Evolutionary conservation across 2,888 invertebrate species (phyloP).

Genomic region (Rhogogaster chlorosoma): DNA sequence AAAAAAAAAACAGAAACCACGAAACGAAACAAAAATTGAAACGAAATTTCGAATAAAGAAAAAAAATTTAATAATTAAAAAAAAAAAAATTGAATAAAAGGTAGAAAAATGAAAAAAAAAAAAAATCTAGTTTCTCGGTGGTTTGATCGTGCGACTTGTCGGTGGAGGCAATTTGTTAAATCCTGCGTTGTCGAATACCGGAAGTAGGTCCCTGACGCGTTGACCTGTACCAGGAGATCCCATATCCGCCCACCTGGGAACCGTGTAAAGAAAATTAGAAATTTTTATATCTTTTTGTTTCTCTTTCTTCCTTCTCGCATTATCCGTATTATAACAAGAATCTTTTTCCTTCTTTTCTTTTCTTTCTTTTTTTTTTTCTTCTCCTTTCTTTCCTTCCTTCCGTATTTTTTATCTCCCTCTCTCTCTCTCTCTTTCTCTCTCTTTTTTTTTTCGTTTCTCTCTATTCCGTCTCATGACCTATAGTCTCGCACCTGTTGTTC

Average conservation of each 20-base stretch:
- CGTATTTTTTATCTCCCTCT: too few relatives aligned
- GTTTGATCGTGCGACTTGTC: conserved; percentile 87
- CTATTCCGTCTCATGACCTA: background rate
- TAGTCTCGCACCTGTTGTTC: conserved; percentile 72
- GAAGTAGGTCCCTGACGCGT: conserved; percentile 86
- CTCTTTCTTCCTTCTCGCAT: background rate
- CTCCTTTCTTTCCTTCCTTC: background rate
- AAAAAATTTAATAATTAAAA: background rate
- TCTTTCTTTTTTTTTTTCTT: background rate
- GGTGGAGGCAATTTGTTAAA: conserved; percentile 91
- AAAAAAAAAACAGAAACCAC: background rate
- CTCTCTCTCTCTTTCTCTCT: background rate
- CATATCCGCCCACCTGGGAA: conserved; percentile 83
- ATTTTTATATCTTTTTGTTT: background rate
- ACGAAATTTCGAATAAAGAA: background rate
- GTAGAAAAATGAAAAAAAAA: background rate
- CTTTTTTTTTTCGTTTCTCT: background rate
- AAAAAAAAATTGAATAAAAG: background rate
- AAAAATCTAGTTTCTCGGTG: conserved; percentile 75
- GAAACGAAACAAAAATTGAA: background rate
- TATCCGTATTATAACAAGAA: background rate
- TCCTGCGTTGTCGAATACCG: conserved; percentile 92
- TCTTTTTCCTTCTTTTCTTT: background rate
- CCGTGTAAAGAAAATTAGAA: conserved; percentile 55
- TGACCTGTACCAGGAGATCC: conserved; percentile 82